These are phyloP conservation scores for Circaetus gallicus DNA, from an alignment of 2,113 vertebrate genomes.

Conservation along the genomic window DNA sequence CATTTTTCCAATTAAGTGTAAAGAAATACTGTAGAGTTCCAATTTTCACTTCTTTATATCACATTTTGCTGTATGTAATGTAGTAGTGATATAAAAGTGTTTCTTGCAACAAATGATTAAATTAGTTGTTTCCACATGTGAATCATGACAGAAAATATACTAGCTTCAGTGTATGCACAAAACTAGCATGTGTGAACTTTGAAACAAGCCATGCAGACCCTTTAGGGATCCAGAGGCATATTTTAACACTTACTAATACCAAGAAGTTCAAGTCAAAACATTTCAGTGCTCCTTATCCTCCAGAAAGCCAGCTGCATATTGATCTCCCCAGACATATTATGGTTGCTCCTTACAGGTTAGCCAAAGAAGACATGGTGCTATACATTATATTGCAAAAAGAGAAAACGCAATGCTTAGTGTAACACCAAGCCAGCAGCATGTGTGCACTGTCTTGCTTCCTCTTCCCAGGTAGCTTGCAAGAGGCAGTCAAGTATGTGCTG, in stretches of 20 bases:
- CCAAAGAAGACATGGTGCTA: neutral
- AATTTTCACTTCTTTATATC: neutral
- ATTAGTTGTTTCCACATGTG: neutral
- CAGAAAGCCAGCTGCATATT: neutral
- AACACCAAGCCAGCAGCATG: neutral
- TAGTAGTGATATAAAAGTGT: neutral
- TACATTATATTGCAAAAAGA: fast-evolving
- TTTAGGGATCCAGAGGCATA: neutral
- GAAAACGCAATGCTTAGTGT: fast-evolving
- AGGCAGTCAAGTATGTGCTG: neutral
- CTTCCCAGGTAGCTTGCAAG: neutral
- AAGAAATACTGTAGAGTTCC: neutral
- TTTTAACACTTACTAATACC: neutral
- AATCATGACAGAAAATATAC: neutral
- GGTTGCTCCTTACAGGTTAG: neutral
- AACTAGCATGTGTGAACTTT: fast-evolving
- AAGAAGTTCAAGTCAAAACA: neutral
- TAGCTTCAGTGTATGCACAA: neutral
- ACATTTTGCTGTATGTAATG: neutral
- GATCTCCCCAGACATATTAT: fast-evolving
- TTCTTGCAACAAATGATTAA: neutral
- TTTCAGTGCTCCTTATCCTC: neutral
- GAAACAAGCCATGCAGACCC: neutral
- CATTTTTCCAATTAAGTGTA: neutral
- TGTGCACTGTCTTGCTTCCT: neutral